Conservation (phyloP, 2,113 vertebrate species). For the Anoura caudifer region DNA sequence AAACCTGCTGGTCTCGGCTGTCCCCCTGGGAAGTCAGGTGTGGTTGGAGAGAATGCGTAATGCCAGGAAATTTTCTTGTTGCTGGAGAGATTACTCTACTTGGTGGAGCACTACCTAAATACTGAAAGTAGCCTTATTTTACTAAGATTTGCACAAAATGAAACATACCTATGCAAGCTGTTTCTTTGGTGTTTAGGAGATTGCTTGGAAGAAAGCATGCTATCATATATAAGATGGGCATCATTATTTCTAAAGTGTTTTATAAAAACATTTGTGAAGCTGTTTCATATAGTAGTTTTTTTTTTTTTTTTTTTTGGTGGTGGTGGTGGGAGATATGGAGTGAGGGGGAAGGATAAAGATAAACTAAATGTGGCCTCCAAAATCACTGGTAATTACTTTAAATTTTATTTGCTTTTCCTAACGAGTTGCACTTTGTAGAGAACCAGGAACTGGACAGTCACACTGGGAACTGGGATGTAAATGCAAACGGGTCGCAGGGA, state of each 20-base stretch:
- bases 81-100: slow-evolving; percentile 62
- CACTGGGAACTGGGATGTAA: slow-evolving; percentile 14
- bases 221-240: slow-evolving; percentile 55
- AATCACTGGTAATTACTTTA: slow-evolving; percentile 61
- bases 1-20: slow-evolving; percentile 55
- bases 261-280: slow-evolving; percentile 55
- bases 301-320: neutral
- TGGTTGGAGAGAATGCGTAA: slow-evolving; percentile 31
- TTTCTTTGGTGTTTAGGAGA: slow-evolving; percentile 50
- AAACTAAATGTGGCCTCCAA: slow-evolving; percentile 35
- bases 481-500: slow-evolving; percentile 19
- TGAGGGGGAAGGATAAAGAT: neutral
- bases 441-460: neutral
- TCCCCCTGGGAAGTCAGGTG: slow-evolving; percentile 63
- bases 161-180: slow-evolving; percentile 76
- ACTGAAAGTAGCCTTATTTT: slow-evolving; percentile 76
- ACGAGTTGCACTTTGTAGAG: slow-evolving; percentile 65
- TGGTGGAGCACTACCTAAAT: slow-evolving; percentile 56
- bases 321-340: neutral
- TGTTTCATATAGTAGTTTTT: neutral
- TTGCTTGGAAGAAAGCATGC: slow-evolving; percentile 60
- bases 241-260: slow-evolving; percentile 55
- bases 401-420: slow-evolving; percentile 63
- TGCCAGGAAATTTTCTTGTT: slow-evolving; percentile 65
- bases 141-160: slow-evolving; percentile 79